Percentiles rank a stretch among this genome's conserved stretches.
phyloP scores from a whole-genome alignment of 2,113 vertebrate species.

The Lutjanus erythropterus region DNA sequence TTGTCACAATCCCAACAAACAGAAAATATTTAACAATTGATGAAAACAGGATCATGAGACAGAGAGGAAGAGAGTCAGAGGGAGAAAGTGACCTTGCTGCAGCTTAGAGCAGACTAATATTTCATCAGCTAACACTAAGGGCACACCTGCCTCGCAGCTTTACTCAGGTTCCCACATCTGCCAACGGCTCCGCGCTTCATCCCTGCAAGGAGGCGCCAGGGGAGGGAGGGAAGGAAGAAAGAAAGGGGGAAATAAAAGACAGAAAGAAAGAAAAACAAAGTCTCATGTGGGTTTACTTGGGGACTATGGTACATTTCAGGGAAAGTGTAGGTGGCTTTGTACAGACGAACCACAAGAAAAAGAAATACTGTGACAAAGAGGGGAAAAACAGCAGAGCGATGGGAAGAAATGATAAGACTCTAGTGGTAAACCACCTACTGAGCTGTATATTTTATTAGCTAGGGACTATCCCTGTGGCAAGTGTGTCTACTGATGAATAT shows the following conservation, averaged over 20 bases:
- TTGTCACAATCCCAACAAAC: neutral
- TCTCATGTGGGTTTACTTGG: constrained; percentile 35
- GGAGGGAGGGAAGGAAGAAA: constrained; percentile 30
- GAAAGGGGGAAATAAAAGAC: constrained; percentile 29
- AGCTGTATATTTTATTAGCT: neutral
- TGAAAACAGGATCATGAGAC: constrained; percentile 14
- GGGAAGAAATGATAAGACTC: neutral
- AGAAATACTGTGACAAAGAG: constrained; percentile 3
- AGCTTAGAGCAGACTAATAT: constrained; percentile 55
- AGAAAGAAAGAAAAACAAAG: constrained; percentile 29
- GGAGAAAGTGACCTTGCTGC: constrained; percentile 62
- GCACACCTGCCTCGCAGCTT: constrained; percentile 75
- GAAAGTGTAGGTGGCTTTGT: constrained; percentile 50
- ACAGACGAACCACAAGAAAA: constrained; percentile 26
- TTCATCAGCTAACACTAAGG: constrained; percentile 72
- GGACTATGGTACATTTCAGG: constrained; percentile 34
- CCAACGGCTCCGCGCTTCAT: constrained; percentile 59
- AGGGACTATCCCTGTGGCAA: constrained; percentile 11
- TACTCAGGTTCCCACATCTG: constrained; percentile 63
- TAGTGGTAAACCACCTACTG: constrained; percentile 28
- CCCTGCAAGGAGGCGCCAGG: constrained; percentile 52
- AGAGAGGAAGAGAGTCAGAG: constrained; percentile 40
- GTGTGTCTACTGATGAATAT: neutral
- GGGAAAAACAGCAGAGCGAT: neutral
- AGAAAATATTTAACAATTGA: neutral